Base-by-base conservation (phyloP, 2,113 vertebrate genomes). In the Asarcornis scutulata region DNA sequence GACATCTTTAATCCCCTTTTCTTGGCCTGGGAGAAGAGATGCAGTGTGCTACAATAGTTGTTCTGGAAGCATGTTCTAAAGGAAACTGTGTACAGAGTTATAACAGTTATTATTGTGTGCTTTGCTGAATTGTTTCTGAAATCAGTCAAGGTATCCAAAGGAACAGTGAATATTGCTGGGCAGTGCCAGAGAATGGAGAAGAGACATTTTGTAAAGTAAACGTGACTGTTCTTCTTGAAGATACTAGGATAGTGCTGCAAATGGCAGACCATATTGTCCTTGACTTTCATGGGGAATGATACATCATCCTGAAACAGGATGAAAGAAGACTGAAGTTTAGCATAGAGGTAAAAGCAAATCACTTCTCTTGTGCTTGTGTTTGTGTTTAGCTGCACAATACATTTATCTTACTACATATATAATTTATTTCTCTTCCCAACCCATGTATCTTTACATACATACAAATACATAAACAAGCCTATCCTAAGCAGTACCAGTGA, bases 101-200 rank as follows among this genome's bases (percentile, higher is more conserved):
- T 68, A 18, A 50, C 44, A 83, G 14, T 44, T 74, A 2, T 11
- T 11, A 6, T 7, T 8, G 1, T 27, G 5, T 31, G 13, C 34
- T 77, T 38, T 59, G 68, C 89, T 96, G 80, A 59, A 18, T 73
- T 87, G 69, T 56, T 82, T 91, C 88, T 93, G 91, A 91, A 64
- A 80, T 52, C 46, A 50, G 73, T 46, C 80, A 83, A 63, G 69
- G 81, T 40, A 92, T 74, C 53, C 86, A 63, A 90, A 93, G 36
- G 42, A 85, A 8, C 21, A 48, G 6, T 50, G 69, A 29, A 13
- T 38, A 9, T 50, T 36, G 32, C 40, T 46, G 63, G 81, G 34
- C 12, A 55, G 80, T 10, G 66, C 52, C 68, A 32, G 78, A 62
- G 32, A 69, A 72, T 0, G 0, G 17, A 55, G 48, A 76, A 38